These are phyloP conservation scores for Ganaspis sp. DNA, from an alignment of 1,140 invertebrate species.

Conservation along the genomic window DNA sequence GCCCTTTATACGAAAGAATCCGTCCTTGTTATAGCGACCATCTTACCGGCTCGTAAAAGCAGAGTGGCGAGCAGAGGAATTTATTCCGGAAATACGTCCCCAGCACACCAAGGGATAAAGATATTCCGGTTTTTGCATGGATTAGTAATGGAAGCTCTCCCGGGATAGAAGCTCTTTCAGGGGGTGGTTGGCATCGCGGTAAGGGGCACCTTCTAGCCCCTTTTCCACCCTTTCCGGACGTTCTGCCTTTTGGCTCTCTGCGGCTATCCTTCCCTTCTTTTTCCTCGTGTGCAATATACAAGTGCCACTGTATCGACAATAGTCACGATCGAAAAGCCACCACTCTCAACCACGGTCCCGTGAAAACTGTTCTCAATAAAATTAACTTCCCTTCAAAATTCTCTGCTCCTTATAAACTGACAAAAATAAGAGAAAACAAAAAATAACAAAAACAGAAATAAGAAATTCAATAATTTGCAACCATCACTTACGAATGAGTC, in stretches of 20 bases:
- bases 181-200: constrained; percentile 66
- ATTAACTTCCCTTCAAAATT: background rate
- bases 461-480: no score
- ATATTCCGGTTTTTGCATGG: constrained; percentile 77
- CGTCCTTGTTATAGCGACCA: constrained; percentile 57
- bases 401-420: background rate
- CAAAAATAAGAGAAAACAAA: background rate
- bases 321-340: constrained; percentile 57
- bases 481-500: no score
- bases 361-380: constrained; percentile 42
- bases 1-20: constrained; percentile 59
- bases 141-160: constrained; percentile 76
- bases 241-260: constrained; percentile 50
- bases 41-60: constrained; percentile 58
- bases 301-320: constrained; percentile 54
- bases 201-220: constrained; percentile 63
- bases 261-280: constrained; percentile 49
- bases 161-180: constrained; percentile 74
- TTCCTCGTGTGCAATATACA: constrained; percentile 40
- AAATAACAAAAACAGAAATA: no score
- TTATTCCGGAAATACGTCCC: constrained; percentile 76
- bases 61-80: constrained; percentile 65
- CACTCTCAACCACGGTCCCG: constrained; percentile 53
- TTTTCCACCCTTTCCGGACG: constrained; percentile 56
- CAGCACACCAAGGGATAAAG: constrained; percentile 74